Evolutionary conservation across 2,888 invertebrate genomes (phyloP).

Genomic region (Noctua fimbriata): DNA sequence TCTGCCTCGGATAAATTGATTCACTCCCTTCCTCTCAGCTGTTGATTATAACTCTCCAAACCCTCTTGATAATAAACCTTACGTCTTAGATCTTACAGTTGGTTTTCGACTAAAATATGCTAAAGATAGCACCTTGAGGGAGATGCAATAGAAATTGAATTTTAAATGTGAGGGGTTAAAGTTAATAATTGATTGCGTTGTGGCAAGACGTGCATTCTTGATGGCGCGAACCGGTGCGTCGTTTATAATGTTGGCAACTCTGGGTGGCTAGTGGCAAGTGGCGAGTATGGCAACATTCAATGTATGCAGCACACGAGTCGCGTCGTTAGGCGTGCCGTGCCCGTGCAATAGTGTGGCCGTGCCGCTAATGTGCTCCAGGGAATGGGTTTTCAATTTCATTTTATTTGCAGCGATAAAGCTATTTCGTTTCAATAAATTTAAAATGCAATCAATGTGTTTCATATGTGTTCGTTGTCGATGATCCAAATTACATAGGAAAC

Average conservation of each 20-base stretch:
- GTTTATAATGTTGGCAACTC: conserved; percentile 70
- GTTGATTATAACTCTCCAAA: conserved; percentile 64
- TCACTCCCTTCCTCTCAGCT: conserved; percentile 74
- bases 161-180: conserved; percentile 45
- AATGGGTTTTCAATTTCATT: conserved; percentile 14
- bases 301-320: conserved; percentile 53
- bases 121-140: conserved; percentile 48
- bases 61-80: conserved; percentile 47
- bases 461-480: not conserved
- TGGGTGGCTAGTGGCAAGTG: conserved; percentile 27
- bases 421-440: conserved; percentile 12
- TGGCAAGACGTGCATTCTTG: conserved; percentile 68
- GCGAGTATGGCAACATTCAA: conserved; percentile 61
- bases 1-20: conserved; percentile 75
- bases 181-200: conserved; percentile 49
- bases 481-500: not conserved
- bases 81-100: conserved; percentile 27
- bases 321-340: conserved; percentile 47
- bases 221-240: conserved; percentile 63
- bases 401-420: conserved; percentile 16
- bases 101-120: conserved; percentile 22
- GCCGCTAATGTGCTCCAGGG: conserved; percentile 34
- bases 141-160: conserved; percentile 56
- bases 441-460: not conserved
- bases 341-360: conserved; percentile 6